phyloP scores from a whole-genome alignment of 2,113 vertebrate genomes.

The Phalacrocorax carbo region DNA sequence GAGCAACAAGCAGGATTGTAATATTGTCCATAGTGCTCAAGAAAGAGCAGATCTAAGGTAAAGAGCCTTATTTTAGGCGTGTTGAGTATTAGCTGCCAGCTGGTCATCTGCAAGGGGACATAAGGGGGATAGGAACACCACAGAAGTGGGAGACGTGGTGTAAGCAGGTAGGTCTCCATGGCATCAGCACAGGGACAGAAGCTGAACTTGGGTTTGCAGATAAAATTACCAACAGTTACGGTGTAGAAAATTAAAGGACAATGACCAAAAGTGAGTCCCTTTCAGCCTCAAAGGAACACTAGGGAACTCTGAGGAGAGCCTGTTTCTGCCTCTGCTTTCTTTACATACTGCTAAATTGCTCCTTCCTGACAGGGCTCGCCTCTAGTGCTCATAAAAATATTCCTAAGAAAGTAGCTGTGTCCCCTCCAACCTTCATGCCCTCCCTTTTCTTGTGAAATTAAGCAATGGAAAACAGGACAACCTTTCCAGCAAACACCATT shows the following conservation, averaged over 20 bases:
- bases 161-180: background rate
- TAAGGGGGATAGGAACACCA: rapidly evolving
- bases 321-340: background rate
- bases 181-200: background rate
- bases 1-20: background rate
- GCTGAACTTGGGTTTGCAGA: background rate
- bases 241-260: background rate
- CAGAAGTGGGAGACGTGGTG: rapidly evolving
- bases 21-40: background rate
- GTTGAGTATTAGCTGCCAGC: background rate
- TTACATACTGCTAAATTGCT: background rate
- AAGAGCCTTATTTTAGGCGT: background rate
- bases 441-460: background rate
- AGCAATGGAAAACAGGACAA: background rate
- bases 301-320: background rate
- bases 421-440: background rate
- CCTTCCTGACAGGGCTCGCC: background rate
- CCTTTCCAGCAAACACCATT: background rate
- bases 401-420: background rate
- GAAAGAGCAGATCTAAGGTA: background rate
- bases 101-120: background rate
- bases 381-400: background rate
- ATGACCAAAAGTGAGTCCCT: background rate
- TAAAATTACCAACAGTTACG: background rate
- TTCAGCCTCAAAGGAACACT: background rate